Evolutionary conservation across 2,888 invertebrate genomes (phyloP).

Genomic region (Parascotia fuliginaria): DNA sequence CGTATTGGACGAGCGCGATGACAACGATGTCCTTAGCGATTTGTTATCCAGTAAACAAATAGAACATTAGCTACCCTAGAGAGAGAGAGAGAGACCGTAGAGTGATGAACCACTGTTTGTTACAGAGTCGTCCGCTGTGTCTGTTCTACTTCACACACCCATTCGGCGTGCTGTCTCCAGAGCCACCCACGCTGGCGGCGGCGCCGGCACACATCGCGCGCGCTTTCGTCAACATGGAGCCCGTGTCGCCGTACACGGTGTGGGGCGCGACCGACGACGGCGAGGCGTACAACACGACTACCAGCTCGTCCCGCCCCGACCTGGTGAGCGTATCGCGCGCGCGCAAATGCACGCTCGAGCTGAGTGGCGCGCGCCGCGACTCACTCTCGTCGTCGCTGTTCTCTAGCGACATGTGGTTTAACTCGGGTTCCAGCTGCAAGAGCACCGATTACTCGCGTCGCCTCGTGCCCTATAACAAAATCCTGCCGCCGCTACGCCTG

Average conservation of each 20-base stretch:
- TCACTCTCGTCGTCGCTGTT: conserved; percentile 63
- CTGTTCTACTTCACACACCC: conserved; percentile 86
- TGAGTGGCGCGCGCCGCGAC: conserved; percentile 44
- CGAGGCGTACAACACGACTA: conserved; percentile 15
- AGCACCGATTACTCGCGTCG: conserved; percentile 51
- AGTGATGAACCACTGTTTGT: background rate
- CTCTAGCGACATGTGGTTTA: conserved; percentile 64
- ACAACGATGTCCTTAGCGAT: too few relatives aligned
- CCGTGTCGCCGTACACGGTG: conserved; percentile 54
- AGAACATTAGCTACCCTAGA: too few relatives aligned
- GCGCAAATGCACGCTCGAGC: conserved; percentile 46
- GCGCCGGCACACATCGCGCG: conserved; percentile 57
- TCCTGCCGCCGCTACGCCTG: conserved; percentile 68
- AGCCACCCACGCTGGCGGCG: conserved; percentile 64
- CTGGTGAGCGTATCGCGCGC: conserved; percentile 45
- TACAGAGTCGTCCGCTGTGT: conserved; percentile 80
- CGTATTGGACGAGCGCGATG: too few relatives aligned
- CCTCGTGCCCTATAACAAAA: conserved; percentile 56
- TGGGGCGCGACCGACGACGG: conserved; percentile 51
- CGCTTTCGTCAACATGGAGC: conserved; percentile 66
- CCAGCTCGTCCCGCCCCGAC: conserved; percentile 27
- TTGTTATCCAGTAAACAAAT: too few relatives aligned
- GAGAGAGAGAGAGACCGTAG: too few relatives aligned
- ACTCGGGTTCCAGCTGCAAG: conserved; percentile 54
- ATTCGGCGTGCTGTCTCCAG: conserved; percentile 83